Conservation (phyloP, 1,140 invertebrate species). For the Drosophila kikkawai region DNA sequence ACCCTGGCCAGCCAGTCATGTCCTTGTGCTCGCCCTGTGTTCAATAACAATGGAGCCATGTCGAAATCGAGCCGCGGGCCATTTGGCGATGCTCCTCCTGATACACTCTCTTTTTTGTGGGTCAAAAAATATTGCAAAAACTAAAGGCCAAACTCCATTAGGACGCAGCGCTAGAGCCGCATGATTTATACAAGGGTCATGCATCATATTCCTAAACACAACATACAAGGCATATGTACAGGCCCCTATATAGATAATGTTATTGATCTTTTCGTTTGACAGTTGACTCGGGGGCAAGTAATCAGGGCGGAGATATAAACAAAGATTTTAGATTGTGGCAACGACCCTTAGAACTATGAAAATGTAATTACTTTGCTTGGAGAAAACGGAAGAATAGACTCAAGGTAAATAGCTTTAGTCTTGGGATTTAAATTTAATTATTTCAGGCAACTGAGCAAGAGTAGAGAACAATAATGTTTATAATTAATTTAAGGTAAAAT, state of each 20-base stretch:
- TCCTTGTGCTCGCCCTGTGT: constrained; percentile 10
- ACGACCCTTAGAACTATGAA: constrained; percentile 3
- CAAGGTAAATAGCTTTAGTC: not conserved
- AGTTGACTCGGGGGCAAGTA: constrained; percentile 15
- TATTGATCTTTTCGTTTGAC: constrained; percentile 25
- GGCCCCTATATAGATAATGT: constrained; percentile 26
- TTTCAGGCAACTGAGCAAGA: too few species aligned
- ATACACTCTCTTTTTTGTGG: constrained; percentile 17
- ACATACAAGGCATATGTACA: constrained; percentile 11
- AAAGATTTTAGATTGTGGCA: constrained; percentile 13
- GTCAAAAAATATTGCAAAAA: constrained; percentile 69
- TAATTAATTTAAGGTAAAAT: not conserved
- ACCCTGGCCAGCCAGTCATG: not conserved
- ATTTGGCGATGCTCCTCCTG: constrained; percentile 23
- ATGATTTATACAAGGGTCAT: constrained; percentile 73
- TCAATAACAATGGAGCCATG: constrained; percentile 66
- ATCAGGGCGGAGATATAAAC: constrained; percentile 9
- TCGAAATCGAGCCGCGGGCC: constrained; percentile 62
- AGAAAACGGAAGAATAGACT: not conserved
- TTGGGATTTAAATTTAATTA: too few species aligned
- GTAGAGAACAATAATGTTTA: not conserved
- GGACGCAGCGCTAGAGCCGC: constrained; percentile 51
- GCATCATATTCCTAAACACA: constrained; percentile 56
- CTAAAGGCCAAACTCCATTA: constrained; percentile 71
- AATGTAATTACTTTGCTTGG: constrained; percentile 10